Conservation (phyloP, 1,140 invertebrate genomes). For the Drosophila grimshawi region DNA sequence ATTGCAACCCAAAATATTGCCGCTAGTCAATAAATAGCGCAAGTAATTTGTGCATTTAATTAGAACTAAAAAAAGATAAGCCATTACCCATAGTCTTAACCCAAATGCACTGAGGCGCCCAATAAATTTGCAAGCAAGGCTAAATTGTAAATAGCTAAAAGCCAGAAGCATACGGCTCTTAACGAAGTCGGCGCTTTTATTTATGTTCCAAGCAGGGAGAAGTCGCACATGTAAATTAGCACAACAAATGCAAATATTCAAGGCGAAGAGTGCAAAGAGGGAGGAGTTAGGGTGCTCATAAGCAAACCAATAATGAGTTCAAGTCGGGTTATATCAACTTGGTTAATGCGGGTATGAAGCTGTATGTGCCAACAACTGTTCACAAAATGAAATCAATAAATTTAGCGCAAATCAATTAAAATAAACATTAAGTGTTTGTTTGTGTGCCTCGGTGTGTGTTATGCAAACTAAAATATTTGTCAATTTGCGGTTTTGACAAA, state of each 20-base stretch:
- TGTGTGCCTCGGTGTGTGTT: conserved; percentile 32
- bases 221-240: conserved; percentile 78
- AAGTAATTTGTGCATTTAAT: no score
- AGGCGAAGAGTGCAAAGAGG: background rate
- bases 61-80: no score
- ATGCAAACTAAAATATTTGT: conserved; percentile 78
- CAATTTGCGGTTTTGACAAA: conserved; percentile 77
- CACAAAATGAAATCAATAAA: conserved; percentile 82
- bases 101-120: conserved; percentile 42
- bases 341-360: conserved; percentile 25
- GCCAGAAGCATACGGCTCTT: background rate
- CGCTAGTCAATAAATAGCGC: no score
- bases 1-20: no score
- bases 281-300: conserved; percentile 1
- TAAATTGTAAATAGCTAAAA: conserved; percentile 37
- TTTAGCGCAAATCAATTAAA: conserved; percentile 81
- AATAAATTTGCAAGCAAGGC: conserved; percentile 27
- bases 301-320: conserved; percentile 54
- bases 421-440: conserved; percentile 38
- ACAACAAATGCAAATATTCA: conserved; percentile 48
- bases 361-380: conserved; percentile 65
- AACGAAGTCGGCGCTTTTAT: conserved; percentile 47
- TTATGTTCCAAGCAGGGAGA: conserved; percentile 62
- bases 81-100: background rate
- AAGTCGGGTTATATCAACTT: conserved; percentile 41